Evolutionary conservation across 2,797 vertebrate genomes (phyloP), one percentile per base, ranked within the genome.

Genomic region (Propithecus perrieri): DNA sequence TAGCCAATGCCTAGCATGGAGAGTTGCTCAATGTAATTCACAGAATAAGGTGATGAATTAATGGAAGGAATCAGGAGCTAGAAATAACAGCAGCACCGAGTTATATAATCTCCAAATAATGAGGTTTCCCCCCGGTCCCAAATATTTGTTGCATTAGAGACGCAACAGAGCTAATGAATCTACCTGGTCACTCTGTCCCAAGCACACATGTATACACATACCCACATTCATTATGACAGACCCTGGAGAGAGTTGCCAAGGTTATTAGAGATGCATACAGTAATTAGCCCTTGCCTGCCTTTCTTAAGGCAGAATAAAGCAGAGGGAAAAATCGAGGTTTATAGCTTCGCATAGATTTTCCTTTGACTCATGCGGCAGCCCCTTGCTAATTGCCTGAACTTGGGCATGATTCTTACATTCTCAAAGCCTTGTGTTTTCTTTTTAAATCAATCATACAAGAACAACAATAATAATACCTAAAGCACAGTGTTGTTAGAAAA

Each of bases 41-140:
- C 17, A 78, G 72, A 81, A 65, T 50, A 79, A 87, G 28, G 18
- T 55, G 35, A 53, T 43, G 17, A 48, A 63, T 46, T 81, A 48
- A 48, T 20, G 41, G 76, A 84, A 65, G 55, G 35, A 72, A 46
- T 81, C 3, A 20, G 67, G 65, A 85, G 35, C 33, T 63, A 72
- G 74, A 88, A 94, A 79, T 55, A 79, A 88, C 38, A 79, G 50
- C 17, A 74, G 33, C 17, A 61, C 87, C 67, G 30, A 93, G 26
- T 74, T 87, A 28, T 65, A 65, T 92, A 80, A 78, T 83, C 41
- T 80, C 46, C n/a, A 74, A 50, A 91, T 46, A 85, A 85, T 20
- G 26, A 65, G 17, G 1, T n/a, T 41, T 1, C 10, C 9, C 28
- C 4, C 7, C 17, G 3, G 3, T 38, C 41, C 4, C 22, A 26